These are phyloP conservation scores for Ornithorhynchus anatinus DNA, from an alignment of 2,113 vertebrate genomes.

Conservation along the genomic window DNA sequence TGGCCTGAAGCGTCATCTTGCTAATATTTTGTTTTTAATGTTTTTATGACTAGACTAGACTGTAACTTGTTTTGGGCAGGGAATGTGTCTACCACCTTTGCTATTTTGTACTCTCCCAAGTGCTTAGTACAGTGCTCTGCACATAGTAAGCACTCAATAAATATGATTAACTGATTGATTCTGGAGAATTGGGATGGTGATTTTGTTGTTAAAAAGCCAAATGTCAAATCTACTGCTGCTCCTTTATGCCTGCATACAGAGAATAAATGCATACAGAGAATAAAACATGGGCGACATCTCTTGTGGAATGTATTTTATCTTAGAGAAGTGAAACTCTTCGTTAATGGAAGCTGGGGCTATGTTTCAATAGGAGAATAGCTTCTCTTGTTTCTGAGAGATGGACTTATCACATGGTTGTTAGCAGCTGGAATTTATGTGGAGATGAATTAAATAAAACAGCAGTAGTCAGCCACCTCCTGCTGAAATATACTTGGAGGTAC, in stretches of 20 bases:
- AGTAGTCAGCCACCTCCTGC: conserved; percentile 70
- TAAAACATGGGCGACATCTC: conserved; percentile 12
- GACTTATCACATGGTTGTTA: conserved; percentile 70
- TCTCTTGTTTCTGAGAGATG: conserved; percentile 60
- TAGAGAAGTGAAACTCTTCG: conserved; percentile 26
- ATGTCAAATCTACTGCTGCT: conserved; percentile 25
- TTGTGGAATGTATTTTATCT: conserved; percentile 13
- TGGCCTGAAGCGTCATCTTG: too few species aligned
- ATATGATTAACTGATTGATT: too few species aligned
- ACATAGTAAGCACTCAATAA: too few species aligned
- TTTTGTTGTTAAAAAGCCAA: too few species aligned
- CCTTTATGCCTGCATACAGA: conserved; percentile 2
- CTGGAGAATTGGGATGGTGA: neutral
- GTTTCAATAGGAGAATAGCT: conserved; percentile 38
- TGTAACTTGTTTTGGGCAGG: too few species aligned
- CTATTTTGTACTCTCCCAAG: too few species aligned
- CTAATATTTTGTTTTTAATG: too few species aligned
- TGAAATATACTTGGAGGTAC: conserved; percentile 53
- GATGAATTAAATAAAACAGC: conserved; percentile 76
- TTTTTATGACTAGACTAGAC: too few species aligned
- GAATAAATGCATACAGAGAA: neutral
- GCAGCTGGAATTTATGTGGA: conserved; percentile 73
- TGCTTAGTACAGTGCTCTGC: too few species aligned
- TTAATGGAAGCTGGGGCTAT: conserved; percentile 29
- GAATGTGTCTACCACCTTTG: too few species aligned